These are phyloP conservation scores for Diadromus collaris DNA, from an alignment of 2,888 invertebrate species.

Conservation along the genomic window DNA sequence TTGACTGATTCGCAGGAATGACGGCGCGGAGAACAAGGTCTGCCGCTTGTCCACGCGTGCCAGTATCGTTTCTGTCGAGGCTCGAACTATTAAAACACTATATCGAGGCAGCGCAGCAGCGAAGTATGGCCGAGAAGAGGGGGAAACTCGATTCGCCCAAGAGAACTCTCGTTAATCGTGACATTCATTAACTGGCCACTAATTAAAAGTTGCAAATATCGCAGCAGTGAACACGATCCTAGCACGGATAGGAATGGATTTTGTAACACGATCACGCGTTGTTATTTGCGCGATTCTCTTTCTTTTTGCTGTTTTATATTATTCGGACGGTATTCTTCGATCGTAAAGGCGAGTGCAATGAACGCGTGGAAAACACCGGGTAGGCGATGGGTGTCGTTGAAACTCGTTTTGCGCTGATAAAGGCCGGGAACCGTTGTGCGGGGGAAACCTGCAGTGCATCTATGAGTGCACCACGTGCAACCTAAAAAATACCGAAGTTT, in stretches of 20 bases:
- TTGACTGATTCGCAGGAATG: constrained; percentile 55
- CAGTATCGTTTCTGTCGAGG: constrained; percentile 16
- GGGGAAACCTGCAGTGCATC: neutral
- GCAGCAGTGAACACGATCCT: neutral
- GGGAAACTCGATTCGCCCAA: constrained; percentile 32
- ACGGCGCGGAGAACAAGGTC: constrained; percentile 34
- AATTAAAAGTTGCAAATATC: constrained; percentile 62
- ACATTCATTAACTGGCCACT: constrained; percentile 59
- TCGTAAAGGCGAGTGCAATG: neutral
- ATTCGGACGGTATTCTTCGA: neutral
- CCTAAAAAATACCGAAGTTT: neutral
- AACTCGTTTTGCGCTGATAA: constrained; percentile 16
- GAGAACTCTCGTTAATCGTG: constrained; percentile 54
- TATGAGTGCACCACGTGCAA: neutral
- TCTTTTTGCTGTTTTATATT: constrained; percentile 1
- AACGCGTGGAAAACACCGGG: constrained; percentile 7
- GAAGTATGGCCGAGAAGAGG: neutral
- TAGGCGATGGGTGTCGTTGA: constrained; percentile 1
- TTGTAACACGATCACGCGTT: constrained; percentile 20
- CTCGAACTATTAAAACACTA: constrained; percentile 28
- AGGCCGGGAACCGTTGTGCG: constrained; percentile 3
- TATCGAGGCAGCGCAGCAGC: neutral
- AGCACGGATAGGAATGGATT: constrained; percentile 27
- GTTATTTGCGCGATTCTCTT: constrained; percentile 1
- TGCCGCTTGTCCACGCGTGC: constrained; percentile 25